Percentiles rank a stretch among this genome's conserved stretches.
Evolutionary conservation across 2,797 vertebrate species (phyloP).

Genomic region (Knipowitschia caucasica): DNA sequence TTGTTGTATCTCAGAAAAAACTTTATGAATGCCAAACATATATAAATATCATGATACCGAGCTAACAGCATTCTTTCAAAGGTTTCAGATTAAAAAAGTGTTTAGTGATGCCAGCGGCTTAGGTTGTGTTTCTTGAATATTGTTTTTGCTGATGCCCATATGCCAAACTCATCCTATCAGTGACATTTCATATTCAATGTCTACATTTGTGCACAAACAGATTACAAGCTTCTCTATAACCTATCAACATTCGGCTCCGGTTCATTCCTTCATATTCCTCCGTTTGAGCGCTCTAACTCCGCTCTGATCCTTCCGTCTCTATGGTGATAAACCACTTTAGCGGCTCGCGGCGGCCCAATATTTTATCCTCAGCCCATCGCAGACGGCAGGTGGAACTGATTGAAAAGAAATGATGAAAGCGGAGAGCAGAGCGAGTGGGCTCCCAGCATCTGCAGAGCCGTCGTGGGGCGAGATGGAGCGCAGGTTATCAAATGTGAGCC

Average conservation of each 20-base stretch:
- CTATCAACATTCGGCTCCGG: not conserved
- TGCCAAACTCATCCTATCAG: too few relatives aligned
- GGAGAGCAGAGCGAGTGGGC: conserved; percentile 28
- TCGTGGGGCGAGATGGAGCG: conserved; percentile 61
- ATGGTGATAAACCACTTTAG: conserved; percentile 58
- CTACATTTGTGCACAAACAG: too few relatives aligned
- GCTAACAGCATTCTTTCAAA: too few relatives aligned
- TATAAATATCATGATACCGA: too few relatives aligned
- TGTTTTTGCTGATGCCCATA: too few relatives aligned
- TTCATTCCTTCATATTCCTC: conserved; percentile 1
- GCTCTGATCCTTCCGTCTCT: conserved; percentile 43
- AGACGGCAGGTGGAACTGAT: conserved; percentile 70
- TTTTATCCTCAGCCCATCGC: conserved; percentile 60
- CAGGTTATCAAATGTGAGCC: conserved; percentile 71
- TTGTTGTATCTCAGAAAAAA: too few relatives aligned
- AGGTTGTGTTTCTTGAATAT: too few relatives aligned
- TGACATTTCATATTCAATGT: too few relatives aligned
- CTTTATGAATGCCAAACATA: too few relatives aligned
- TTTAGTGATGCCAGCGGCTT: too few relatives aligned
- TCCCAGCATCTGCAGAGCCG: conserved; percentile 53
- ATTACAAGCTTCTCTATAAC: not conserved
- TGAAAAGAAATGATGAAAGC: conserved; percentile 74
- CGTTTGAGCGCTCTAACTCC: conserved; percentile 28
- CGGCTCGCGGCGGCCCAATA: conserved; percentile 37
- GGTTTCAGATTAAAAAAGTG: too few relatives aligned